phyloP scores from a whole-genome alignment of 1,140 invertebrate genomes.

The Matsumurasca onukii region DNA sequence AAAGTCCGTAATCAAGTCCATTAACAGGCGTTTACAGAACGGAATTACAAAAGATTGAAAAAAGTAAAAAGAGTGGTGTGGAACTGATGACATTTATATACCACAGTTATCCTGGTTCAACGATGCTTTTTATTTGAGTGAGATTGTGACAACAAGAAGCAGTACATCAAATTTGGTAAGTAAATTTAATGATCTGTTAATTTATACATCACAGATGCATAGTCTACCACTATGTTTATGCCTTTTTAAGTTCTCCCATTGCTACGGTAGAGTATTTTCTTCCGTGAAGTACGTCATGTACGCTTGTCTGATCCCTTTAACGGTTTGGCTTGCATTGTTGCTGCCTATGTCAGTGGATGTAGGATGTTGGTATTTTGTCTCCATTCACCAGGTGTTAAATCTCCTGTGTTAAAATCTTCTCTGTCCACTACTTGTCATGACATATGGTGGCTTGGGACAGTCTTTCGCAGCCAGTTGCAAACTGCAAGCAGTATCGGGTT shows the following conservation, averaged over 20 bases:
- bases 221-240: not conserved
- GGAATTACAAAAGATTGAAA: not conserved
- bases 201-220: not conserved
- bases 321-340: not conserved
- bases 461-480: conserved; percentile 26
- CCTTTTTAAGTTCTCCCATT: not conserved
- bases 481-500: conserved; percentile 21
- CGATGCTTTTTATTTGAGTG: conserved; percentile 10
- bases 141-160: not conserved
- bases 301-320: not conserved
- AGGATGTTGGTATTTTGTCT: not conserved
- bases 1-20: not conserved
- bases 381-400: not conserved
- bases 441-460: not conserved
- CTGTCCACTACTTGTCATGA: conserved; percentile 12
- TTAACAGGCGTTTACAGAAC: not conserved
- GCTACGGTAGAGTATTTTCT: not conserved
- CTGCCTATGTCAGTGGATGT: conserved; percentile 31
- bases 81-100: not conserved
- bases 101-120: conserved; percentile 12
- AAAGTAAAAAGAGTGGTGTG: conserved; percentile 7
- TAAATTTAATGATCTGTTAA: not conserved
- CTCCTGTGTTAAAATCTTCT: conserved; percentile 23
- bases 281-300: not conserved
- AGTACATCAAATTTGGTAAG: conserved; percentile 17